Base-by-base conservation (phyloP, 2,797 vertebrate species). In the Emys orbicularis region DNA sequence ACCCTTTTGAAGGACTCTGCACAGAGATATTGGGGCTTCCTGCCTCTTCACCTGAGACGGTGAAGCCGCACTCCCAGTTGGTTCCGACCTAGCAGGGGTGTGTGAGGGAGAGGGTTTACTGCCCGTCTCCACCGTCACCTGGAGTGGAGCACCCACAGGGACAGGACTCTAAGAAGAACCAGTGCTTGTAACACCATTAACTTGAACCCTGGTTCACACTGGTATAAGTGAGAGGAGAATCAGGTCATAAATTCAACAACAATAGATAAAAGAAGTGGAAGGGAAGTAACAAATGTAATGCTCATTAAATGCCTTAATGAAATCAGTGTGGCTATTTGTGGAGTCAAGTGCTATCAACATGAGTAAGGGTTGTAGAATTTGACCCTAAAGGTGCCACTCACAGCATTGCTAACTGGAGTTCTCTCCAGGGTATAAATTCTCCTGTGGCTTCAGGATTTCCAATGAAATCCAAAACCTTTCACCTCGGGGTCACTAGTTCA, bases 251-350 rank as follows among this genome's bases (percentile, higher is more conserved):
- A 34, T 37, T 37, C 65, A 68, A 37, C 65, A 68, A 72, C 65
- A 89, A 50, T 15, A 50, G 5, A 47, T 23, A 0, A 34, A 18
- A 2, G 5, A 1, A 7, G 2, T 0, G 0, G 34, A 65, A 27
- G 34, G 25, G 34, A 65, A 29, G 25, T 25, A 41, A 7, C 50
- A 19, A 52, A 68, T 3, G 16, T 49, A 25, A n/a, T 41, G 9
- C 8, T 6, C 11, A 50, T 6, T 68, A 52, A 68, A 82, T 3
- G 47, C 15, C 21, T 47, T 53, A 37, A 68, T 12, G 27, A 77
- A 49, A 12, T 37, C 19, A 19, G 5, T 37, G 21, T 41, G 15
- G 10, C 65, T 72, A 72, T 41, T 72, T 72, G 9, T n/a, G 21
- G n/a, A 23, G 50, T 68, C 18, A 23, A 16, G 47, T 44, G 34